Evolutionary conservation across 2,113 vertebrate species (phyloP).

Genomic region (Pteronura brasiliensis): DNA sequence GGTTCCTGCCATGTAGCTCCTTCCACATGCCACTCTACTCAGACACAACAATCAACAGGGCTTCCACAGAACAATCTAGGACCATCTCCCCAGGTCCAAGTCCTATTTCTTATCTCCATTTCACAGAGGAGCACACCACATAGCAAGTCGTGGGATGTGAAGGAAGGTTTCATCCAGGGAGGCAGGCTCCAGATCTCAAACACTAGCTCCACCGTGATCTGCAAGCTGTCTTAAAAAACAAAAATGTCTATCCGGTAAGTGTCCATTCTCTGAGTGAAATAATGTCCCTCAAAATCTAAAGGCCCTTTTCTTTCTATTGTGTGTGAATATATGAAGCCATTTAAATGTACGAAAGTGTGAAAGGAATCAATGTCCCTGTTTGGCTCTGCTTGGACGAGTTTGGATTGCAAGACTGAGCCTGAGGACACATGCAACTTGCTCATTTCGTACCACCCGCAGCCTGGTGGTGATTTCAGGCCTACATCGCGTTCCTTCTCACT

Average conservation of each 20-base stretch:
- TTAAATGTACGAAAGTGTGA: rapidly evolving
- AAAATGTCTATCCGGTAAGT: not conserved
- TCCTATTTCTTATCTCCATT: not conserved
- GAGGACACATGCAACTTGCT: no score
- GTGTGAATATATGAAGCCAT: not conserved
- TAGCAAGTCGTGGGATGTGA: rapidly evolving
- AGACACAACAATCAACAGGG: rapidly evolving
- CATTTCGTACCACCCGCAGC: rapidly evolving
- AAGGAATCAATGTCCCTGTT: rapidly evolving
- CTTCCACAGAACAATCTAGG: not conserved
- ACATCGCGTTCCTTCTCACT: not conserved
- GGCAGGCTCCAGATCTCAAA: rapidly evolving
- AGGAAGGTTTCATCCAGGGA: not conserved
- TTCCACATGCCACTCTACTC: not conserved
- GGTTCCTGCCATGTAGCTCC: rapidly evolving
- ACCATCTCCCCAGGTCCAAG: not conserved
- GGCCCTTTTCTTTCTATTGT: rapidly evolving
- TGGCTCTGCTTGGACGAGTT: not conserved
- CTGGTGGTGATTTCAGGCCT: not conserved
- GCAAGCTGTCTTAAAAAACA: rapidly evolving
- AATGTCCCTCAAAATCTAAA: rapidly evolving
- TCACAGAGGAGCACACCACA: not conserved
- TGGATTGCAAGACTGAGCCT: rapidly evolving
- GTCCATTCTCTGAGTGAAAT: not conserved
- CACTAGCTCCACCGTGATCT: not conserved